Percentiles rank a stretch among this genome's conserved stretches.
These are phyloP conservation scores for Colinus virginianus DNA, from an alignment of 2,113 vertebrate species.

Conservation along the genomic window DNA sequence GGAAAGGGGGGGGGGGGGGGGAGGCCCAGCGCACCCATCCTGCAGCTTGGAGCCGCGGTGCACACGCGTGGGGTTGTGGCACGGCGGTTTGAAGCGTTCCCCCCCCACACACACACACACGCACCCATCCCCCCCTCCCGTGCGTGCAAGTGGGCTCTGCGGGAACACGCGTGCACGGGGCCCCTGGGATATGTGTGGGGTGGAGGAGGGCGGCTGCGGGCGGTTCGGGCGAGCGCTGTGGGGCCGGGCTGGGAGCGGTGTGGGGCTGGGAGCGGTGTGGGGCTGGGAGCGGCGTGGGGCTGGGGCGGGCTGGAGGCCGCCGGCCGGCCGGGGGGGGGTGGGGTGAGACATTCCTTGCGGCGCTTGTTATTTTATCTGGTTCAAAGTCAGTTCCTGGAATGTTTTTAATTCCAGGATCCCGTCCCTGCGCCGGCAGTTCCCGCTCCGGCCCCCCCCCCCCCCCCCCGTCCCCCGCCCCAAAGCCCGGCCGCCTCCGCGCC, in stretches of 20 bases:
- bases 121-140: background rate
- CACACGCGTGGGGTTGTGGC: background rate
- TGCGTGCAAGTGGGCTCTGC: fast-evolving
- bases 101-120: background rate
- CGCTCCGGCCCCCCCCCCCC: background rate
- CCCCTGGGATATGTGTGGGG: background rate
- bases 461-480: too few species aligned
- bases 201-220: background rate
- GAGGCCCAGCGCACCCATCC: background rate
- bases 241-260: background rate
- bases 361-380: conserved; percentile 65
- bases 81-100: background rate
- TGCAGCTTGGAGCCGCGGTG: fast-evolving
- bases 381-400: conserved; percentile 70
- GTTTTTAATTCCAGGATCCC: conserved; percentile 69
- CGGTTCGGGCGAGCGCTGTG: background rate
- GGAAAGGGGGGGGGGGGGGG: background rate
- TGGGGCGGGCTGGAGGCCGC: background rate
- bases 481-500: background rate
- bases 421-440: conserved; percentile 42
- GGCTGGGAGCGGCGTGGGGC: background rate
- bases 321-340: background rate
- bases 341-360: conserved; percentile 53
- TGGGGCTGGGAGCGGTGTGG: background rate
- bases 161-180: background rate